Conservation (phyloP, 2,888 invertebrate species). For the Melieria picta region DNA sequence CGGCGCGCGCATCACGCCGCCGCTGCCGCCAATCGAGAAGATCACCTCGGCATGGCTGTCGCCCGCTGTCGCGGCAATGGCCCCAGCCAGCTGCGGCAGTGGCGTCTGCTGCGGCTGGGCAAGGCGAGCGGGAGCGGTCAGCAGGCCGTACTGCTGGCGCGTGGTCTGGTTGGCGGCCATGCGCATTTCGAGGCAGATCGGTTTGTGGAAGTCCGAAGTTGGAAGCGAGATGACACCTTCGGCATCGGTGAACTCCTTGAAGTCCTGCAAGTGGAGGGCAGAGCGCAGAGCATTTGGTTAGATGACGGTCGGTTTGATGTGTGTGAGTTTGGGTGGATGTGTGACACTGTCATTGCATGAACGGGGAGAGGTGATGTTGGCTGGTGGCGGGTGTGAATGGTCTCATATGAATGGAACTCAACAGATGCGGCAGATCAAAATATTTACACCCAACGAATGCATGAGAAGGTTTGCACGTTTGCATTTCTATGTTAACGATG, state of each 20-base stretch:
- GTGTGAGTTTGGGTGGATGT: background rate
- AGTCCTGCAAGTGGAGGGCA: conserved; percentile 72
- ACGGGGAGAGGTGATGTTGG: too few relatives aligned
- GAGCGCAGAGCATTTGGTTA: too few relatives aligned
- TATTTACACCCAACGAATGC: too few relatives aligned
- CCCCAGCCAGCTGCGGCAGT: conserved; percentile 32
- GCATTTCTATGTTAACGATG: too few relatives aligned
- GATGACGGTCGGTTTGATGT: too few relatives aligned
- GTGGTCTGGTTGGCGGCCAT: conserved; percentile 52
- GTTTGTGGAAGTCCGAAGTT: conserved; percentile 85
- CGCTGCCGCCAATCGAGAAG: conserved; percentile 38
- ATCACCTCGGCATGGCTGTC: conserved; percentile 43
- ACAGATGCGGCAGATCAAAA: too few relatives aligned
- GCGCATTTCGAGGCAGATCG: conserved; percentile 84
- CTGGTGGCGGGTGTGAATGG: too few relatives aligned
- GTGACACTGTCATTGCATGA: too few relatives aligned
- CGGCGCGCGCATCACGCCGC: conserved; percentile 40
- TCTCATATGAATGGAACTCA: too few relatives aligned
- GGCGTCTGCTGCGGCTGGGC: conserved; percentile 30
- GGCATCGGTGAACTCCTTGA: conserved; percentile 90
- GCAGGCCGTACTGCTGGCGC: conserved; percentile 51
- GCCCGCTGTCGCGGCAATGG: conserved; percentile 35
- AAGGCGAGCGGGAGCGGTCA: conserved; percentile 45
- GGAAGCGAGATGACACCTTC: conserved; percentile 88
- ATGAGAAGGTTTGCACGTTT: too few relatives aligned